phyloP scores from a whole-genome alignment of 2,797 vertebrate species.

The Picus viridis region DNA sequence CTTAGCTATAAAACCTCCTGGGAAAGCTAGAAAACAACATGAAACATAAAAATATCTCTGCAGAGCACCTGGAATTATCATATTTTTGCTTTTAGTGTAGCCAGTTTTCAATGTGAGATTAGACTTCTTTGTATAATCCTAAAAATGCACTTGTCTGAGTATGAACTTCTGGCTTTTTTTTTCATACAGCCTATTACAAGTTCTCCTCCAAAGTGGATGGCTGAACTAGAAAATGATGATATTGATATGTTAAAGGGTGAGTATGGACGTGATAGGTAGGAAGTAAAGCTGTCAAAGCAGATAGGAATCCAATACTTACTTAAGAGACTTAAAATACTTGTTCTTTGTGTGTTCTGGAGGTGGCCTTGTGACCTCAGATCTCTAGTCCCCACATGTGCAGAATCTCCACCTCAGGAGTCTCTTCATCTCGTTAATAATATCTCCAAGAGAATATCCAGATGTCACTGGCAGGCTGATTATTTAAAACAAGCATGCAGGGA shows the following conservation, averaged over 20 bases:
- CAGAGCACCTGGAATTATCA: rapidly evolving
- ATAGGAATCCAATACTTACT: not conserved
- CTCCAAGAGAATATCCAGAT: too few species aligned
- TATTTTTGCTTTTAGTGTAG: not conserved
- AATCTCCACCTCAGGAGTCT: too few species aligned
- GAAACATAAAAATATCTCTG: rapidly evolving
- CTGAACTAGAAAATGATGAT: conserved; percentile 96
- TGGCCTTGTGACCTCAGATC: too few species aligned
- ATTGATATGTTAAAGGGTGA: conserved; percentile 98
- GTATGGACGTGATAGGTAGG: not conserved
- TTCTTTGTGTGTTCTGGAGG: too few species aligned
- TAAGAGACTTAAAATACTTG: not conserved
- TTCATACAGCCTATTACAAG: conserved; percentile 89
- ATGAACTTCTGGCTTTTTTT: not conserved
- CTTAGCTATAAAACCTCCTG: not conserved
- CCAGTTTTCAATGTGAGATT: not conserved
- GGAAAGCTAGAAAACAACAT: not conserved
- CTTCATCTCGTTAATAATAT: too few species aligned
- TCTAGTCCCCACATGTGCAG: too few species aligned
- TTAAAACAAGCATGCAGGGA: too few species aligned
- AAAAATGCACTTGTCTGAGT: not conserved
- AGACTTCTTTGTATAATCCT: not conserved
- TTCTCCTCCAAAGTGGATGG: conserved; percentile 99
- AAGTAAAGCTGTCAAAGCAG: not conserved
- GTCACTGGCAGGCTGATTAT: too few species aligned